Evolutionary conservation across 2,888 invertebrate genomes (phyloP), one percentile per base, ranked within the genome.

Genomic region (Xanthia togata): DNA sequence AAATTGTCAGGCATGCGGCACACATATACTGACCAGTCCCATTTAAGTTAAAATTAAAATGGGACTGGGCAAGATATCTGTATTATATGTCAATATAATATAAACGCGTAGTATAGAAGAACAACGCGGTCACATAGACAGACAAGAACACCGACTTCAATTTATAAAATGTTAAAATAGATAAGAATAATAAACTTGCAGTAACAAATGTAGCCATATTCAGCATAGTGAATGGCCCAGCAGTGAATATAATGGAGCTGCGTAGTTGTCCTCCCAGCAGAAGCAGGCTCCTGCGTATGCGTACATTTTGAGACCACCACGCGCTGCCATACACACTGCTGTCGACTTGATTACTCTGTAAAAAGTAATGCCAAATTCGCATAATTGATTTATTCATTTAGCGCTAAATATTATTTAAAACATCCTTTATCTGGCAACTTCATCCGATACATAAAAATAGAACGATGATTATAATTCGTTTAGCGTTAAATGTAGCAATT

Each of bases 201-300:
- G 92, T 86, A 70, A 95, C 84, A 91, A 95, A 96, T 38, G 96
- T 93, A 70, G 94, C 81, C 5, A 95, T 77, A 62, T 93, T 93
- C 1, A 96, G 88, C 2, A 85, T 83, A 9, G 94, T 93, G 65
- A 96, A 96, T 0, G 95, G 96, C 0, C 96, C 96, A 1, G 96
- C 95, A 2, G 87, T 91, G 76, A 96, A 95, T 1, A 90, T 82
- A 0, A 96, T 91, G 5, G 78, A 80, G 71, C 79, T 92, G 14
- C 93, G 91, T 14, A 96, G 85, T 70, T 95, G 94, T 0, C 94
- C 94, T 4, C 90, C 92, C 0, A 96, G 90, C 9, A 96, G 81
- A 0, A 91, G n/a, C 2, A 94, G 81, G 78, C 90, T 91, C 0
- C 92, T 92, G 5, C 94, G 94, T 23, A 92, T 78, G 4, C 89